Evolutionary conservation across 2,888 invertebrate species (phyloP).

Genomic region (Metallyticus violacea): DNA sequence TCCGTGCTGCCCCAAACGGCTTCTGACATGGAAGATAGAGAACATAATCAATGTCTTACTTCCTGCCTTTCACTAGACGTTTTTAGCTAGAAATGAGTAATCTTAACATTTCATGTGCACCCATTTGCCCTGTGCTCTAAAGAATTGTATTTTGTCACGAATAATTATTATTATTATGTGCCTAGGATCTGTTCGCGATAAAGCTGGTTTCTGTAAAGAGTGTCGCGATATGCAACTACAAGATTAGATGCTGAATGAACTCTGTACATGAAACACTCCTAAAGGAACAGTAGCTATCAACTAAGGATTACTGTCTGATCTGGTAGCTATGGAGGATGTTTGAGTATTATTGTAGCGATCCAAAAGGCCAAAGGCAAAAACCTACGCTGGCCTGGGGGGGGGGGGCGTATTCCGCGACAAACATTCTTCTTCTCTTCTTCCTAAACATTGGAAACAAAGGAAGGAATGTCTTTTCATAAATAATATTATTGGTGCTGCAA

Average conservation of each 20-base stretch:
- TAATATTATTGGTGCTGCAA: no score
- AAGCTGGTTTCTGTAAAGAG: neutral
- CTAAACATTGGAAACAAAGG: no score
- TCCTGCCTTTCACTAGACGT: neutral
- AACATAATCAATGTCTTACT: slow-evolving; percentile 6
- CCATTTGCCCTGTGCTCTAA: neutral
- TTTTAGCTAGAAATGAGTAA: neutral
- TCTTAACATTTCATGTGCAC: neutral
- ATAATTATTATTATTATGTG: neutral
- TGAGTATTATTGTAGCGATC: no score
- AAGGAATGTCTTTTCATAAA: no score
- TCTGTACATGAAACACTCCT: neutral
- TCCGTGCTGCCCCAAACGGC: neutral
- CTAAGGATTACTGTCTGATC: no score
- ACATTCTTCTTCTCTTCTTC: no score
- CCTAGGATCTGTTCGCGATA: neutral
- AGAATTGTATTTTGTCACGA: neutral
- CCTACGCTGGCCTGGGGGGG: no score
- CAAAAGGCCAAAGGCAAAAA: no score
- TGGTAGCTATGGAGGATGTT: no score
- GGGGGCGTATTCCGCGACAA: no score
- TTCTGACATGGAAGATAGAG: neutral
- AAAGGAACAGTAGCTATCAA: no score
- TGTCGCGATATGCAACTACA: neutral
- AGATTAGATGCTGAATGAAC: neutral